A percentile compares a stretch with the other conserved stretches of the same genome.
Evolutionary conservation across 2,888 invertebrate genomes (phyloP).

Genomic region (Matsumyia berberina): DNA sequence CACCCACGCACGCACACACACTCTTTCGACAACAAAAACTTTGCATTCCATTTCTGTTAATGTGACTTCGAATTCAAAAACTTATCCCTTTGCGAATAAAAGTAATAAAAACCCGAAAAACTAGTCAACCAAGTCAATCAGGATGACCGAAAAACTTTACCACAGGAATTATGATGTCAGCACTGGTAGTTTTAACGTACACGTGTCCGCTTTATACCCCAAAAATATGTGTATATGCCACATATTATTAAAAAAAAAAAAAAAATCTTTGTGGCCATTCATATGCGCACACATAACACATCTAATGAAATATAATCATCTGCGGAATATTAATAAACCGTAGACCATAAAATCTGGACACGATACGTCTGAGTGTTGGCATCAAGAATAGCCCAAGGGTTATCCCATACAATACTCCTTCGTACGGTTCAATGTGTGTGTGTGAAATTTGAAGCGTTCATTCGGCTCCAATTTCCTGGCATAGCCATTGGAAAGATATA

Average conservation of each 20-base stretch:
- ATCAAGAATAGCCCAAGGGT: slow-evolving; percentile 14
- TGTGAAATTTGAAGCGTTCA: slow-evolving; percentile 1
- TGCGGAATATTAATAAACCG: slow-evolving; percentile 29
- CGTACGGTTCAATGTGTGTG: background rate
- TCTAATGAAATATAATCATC: slow-evolving; percentile 20
- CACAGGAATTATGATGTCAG: slow-evolving; percentile 4
- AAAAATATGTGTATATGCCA: background rate
- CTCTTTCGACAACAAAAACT: background rate
- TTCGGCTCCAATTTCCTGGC: background rate
- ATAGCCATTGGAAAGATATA: slow-evolving; percentile 1
- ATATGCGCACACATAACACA: slow-evolving; percentile 3
- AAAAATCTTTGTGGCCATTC: slow-evolving; percentile 15
- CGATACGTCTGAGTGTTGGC: slow-evolving; percentile 5
- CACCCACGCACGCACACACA: too few species aligned
- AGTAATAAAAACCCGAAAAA: slow-evolving; percentile 10
- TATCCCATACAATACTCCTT: background rate
- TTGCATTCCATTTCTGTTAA: slow-evolving; percentile 7
- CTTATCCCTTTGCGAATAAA: slow-evolving; percentile 16
- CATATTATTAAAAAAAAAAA: slow-evolving; percentile 1
- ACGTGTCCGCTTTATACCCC: background rate
- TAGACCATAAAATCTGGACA: slow-evolving; percentile 21
- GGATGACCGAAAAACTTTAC: background rate
- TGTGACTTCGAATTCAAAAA: slow-evolving; percentile 5
- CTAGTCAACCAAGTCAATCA: slow-evolving; percentile 9
- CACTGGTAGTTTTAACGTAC: background rate